Evolutionary conservation across 1,140 invertebrate species (phyloP).

Genomic region (Drosophila kurseongensis): DNA sequence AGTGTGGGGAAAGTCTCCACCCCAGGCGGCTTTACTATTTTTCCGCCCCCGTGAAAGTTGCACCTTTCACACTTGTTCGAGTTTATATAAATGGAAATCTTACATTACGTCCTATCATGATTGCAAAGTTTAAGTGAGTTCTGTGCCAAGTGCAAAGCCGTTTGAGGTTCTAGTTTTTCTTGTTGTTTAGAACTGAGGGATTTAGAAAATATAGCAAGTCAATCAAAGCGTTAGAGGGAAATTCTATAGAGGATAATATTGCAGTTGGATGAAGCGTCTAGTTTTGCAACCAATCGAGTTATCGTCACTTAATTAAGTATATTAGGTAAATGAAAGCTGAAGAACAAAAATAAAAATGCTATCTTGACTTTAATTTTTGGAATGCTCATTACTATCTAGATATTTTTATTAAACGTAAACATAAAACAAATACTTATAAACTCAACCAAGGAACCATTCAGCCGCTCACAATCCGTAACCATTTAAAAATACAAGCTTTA

Average conservation of each 20-base stretch:
- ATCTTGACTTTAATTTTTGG: neutral
- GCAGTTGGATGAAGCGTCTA: neutral
- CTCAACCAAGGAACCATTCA: slow-evolving; percentile 14
- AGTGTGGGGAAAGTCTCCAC: neutral
- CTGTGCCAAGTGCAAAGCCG: slow-evolving; percentile 70
- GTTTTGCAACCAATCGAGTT: neutral
- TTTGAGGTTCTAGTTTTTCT: slow-evolving; percentile 24
- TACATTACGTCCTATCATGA: slow-evolving; percentile 81
- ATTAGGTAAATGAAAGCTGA: neutral
- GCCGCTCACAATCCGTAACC: neutral
- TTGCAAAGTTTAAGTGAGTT: slow-evolving; percentile 84
- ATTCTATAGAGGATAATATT: slow-evolving; percentile 1
- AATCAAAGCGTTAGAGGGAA: slow-evolving; percentile 45
- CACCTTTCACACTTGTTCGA: slow-evolving; percentile 74
- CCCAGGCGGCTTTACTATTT: neutral
- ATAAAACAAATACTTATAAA: neutral
- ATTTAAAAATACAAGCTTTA: neutral
- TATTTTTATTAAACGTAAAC: slow-evolving; percentile 11
- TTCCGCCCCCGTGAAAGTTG: slow-evolving; percentile 22
- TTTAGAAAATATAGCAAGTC: slow-evolving; percentile 64
- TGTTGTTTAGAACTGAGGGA: slow-evolving; percentile 31
- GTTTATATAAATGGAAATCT: slow-evolving; percentile 83
- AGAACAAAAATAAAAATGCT: no score
- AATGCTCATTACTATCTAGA: slow-evolving; percentile 33
- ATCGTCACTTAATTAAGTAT: neutral